Evolutionary conservation across 2,113 vertebrate species (phyloP), one percentile per base, ranked within the genome.

Genomic region (Sylvilagus bachmani): DNA sequence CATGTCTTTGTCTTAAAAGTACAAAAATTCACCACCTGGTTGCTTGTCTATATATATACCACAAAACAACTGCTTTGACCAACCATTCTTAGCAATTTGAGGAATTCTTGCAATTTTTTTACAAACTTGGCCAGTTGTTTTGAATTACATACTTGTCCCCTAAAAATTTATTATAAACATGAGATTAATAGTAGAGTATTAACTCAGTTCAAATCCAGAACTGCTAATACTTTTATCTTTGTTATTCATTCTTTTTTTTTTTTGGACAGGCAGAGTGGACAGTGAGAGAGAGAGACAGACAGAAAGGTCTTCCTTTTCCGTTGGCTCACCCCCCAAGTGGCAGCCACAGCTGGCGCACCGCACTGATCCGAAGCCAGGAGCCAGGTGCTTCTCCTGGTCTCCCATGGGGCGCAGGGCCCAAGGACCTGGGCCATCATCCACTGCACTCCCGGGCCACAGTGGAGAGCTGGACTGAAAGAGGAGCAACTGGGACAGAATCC

Each of bases 51-150:
- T 89, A 64, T 85, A 84, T 75, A 87, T 51, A 93, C 66, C 4
- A 95, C 27, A 33, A 95, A 92, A 86, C 62, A 90, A 88, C 21
- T 90, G 51, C 10, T 78, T 81, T 95, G 58, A 79, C 12, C 64
- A 82, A 86, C 0, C 10, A 93, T 75, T 86, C 62, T 92, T 87
- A 85, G 78, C 11, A 96, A 83, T 79, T 79, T 86, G n/a, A 79
- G 44, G 51, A 29, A 61, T 69, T 73, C 31, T 77, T 93, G 24
- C 21, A 87, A 92, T 82, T 92, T 58, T 44, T 77, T 78, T 16
- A 82, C 62, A 51, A 82, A 93, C 92, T 14, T 92, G 61, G 86
- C 6, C n/a, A 83, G 21, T 78, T 87, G 33, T 86, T 95, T 86
- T 75, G 44, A 62, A 44, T 27, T 85, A 74, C 70, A 49, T 51